Base-by-base conservation (phyloP, 2,797 vertebrate genomes). In the Poliocrania exsul region DNA sequence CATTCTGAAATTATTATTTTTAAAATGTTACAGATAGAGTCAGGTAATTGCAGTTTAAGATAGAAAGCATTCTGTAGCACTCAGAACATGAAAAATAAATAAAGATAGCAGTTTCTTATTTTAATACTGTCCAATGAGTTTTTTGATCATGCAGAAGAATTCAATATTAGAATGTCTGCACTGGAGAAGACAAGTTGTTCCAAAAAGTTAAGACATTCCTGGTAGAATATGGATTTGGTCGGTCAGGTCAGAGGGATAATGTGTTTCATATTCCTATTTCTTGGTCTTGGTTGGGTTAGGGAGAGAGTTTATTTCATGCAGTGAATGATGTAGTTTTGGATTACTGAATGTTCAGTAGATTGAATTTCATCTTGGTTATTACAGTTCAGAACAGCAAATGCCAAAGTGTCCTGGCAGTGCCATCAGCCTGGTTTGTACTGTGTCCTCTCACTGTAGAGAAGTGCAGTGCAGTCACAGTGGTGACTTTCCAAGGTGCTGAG, bases 71-170 rank as follows among this genome's bases (percentile, higher is more conserved):
- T 73, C 9, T 16, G 21, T 20, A 49, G 12, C 40, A 8, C 29
- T 29, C 6, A 15, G 13, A 73, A 62, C 6, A 28, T 29, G 13
- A 62, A 62, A 60, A 83, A 31, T 28, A 58, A 64, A 54, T 40
- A 26, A 21, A 61, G 53, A 35, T 13, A 50, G 8, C 9, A 25
- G 2, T 25, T 42, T 60, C 44, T 33, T 25, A 66, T 58, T 3
- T 23, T 33, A 40, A 24, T 79, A 8, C 0, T 9, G 15, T 56
- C 0, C 0, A 24, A 31, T 21, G 4, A 57, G 0, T 7, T 29
- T 58, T 88, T 84, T 80, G 33, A 16, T 86, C 6, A 2, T 62
- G n/a, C 18, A 42, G 16, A 15, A 46, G 7, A 60, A 44, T 78
- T 69, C 31, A 37, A 3, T 65, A 9, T 56, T 88, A 66, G 21